Percentiles rank a stretch among this genome's conserved stretches.
Evolutionary conservation across 2,888 invertebrate species (phyloP).

Genomic region (Pandemis cinnamomeana): DNA sequence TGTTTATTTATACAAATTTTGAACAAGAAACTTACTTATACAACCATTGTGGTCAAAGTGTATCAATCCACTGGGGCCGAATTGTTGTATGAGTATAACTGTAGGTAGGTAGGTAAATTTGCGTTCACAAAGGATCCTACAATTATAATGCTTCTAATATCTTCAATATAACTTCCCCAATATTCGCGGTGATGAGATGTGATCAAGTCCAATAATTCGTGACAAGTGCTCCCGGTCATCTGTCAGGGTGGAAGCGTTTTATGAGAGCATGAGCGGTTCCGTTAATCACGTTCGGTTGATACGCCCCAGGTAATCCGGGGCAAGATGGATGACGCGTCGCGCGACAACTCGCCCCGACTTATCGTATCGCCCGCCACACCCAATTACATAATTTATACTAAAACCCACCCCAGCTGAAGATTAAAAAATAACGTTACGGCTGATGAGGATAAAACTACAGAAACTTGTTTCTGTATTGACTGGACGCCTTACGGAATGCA

Average conservation of each 20-base stretch:
- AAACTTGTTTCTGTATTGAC: not conserved
- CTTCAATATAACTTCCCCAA: not conserved
- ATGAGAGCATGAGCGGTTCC: slow-evolving; percentile 43
- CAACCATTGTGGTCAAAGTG: too few species aligned
- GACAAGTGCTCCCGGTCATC: slow-evolving; percentile 32
- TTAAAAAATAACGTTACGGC: slow-evolving; percentile 33
- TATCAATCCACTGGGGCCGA: too few species aligned
- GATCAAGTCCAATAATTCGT: slow-evolving; percentile 32
- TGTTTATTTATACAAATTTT: not conserved
- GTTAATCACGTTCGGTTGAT: slow-evolving; percentile 44
- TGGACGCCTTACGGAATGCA: not conserved
- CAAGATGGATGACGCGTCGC: slow-evolving; percentile 44
- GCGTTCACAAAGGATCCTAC: not conserved
- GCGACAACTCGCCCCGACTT: slow-evolving; percentile 41
- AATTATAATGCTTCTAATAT: not conserved
- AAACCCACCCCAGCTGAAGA: slow-evolving; percentile 30
- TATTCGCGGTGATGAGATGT: slow-evolving; percentile 13
- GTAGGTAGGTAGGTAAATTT: not conserved
- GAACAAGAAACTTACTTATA: not conserved
- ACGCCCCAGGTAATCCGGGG: slow-evolving; percentile 43
- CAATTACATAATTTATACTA: slow-evolving; percentile 40
- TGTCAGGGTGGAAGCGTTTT: slow-evolving; percentile 40
- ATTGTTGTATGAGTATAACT: too few species aligned
- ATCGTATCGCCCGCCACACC: slow-evolving; percentile 40
- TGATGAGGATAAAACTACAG: not conserved